Evolutionary conservation across 2,888 invertebrate genomes (phyloP), one percentile per base, ranked within the genome.

Genomic region (Vesta saturnalis): DNA sequence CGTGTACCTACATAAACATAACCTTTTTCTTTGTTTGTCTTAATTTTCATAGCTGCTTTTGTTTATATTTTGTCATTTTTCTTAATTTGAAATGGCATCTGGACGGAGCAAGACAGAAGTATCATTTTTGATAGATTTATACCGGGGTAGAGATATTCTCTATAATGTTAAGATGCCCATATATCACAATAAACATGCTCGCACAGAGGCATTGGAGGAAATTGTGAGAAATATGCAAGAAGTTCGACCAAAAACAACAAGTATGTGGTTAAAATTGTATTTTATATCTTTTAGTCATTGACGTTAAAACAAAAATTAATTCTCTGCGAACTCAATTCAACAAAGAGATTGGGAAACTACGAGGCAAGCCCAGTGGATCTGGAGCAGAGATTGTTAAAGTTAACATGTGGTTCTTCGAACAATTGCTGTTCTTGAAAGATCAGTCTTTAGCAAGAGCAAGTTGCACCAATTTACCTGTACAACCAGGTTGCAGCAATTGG

Each of bases 401-500:
- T 15, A 47, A 47, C 16, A 14, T 47, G 14, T 47, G 47, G 47
- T 47, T n/a, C 16, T 47, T 15, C 47, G 15, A 47, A 47, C 15
- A 47, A 16, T 16, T 47, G 16, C 47, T 47, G 47, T 47, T 47
- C 16, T 16, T 47, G 14, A n/a, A 47, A 47, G 15, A 47, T 8
- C 47, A 47, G 15, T 15, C 47, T 47, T n/a, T 47, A 47, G 15
- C 47, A 14, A 8, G 47, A 47, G 5, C 47, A 47, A 47, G 47
- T 8, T 47, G 6, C 16, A 15, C 47, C 6, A 47, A 47, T 15
- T 15, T 47, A 15, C 47, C 23, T 23, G 23, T 23, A 23, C 23
- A 23, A 47, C 15, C 47, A 47, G 15, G 47, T 47, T 47, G 47
- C 47, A 47, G 15, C 16, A 47, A 47, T 16, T 47, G 47, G 47